These are phyloP conservation scores for Menidia menidia DNA, from an alignment of 2,797 vertebrate species.

Conservation along the genomic window DNA sequence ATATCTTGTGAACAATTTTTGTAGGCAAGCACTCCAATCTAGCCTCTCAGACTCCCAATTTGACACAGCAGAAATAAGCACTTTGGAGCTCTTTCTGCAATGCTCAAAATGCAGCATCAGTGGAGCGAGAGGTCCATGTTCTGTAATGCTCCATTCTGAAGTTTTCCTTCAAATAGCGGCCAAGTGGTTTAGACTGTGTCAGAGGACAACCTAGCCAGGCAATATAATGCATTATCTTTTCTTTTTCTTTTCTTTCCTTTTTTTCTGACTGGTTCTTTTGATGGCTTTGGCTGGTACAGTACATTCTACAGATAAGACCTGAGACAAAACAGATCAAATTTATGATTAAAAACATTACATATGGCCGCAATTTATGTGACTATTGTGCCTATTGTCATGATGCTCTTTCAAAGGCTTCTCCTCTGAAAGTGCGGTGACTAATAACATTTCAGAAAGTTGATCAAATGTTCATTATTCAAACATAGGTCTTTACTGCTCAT, in stretches of 20 bases:
- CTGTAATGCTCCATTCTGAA: conserved; percentile 74
- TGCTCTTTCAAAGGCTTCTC: conserved; percentile 4
- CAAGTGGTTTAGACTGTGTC: conserved; percentile 70
- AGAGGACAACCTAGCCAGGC: conserved; percentile 62
- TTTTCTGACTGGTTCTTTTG: conserved; percentile 19
- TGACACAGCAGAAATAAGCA: conserved; percentile 81
- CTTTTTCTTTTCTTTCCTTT: conserved; percentile 9
- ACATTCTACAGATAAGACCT: conserved; percentile 12
- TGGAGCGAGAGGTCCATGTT: conserved; percentile 71
- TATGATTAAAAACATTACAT: conserved; percentile 16
- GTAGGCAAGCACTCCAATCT: conserved; percentile 69
- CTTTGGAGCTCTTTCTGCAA: conserved; percentile 76
- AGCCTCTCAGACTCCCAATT: conserved; percentile 73
- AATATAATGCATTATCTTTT: conserved; percentile 48
- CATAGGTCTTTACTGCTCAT: conserved; percentile 49
- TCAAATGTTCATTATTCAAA: conserved; percentile 19
- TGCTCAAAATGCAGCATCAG: conserved; percentile 73
- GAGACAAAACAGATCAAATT: conserved; percentile 12
- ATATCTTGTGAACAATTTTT: conserved; percentile 76
- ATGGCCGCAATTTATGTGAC: neutral
- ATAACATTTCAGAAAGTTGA: conserved; percentile 28
- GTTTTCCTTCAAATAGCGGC: conserved; percentile 71
- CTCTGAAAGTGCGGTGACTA: conserved; percentile 7
- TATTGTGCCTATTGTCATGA: neutral
- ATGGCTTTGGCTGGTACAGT: conserved; percentile 1